Base-by-base conservation (phyloP, 30 jellyfish, hydroid and myxozoan genomes). In the Rhopilema esculentum region DNA sequence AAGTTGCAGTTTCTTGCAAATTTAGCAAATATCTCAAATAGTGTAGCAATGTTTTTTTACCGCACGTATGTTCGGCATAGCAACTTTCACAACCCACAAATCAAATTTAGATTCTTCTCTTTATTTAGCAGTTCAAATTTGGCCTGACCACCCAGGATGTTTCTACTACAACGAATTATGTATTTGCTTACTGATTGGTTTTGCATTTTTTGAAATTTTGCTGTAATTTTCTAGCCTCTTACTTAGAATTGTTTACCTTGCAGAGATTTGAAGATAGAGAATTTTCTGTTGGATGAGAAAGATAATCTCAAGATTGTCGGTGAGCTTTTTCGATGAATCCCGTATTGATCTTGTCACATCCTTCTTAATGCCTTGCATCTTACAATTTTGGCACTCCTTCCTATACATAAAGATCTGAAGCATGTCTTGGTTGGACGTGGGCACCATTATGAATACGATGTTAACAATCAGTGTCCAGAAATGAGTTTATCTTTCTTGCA, bases 241-340 rank as follows among this genome's bases (percentile, higher is more conserved):
- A 12, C 57, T 12, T 40, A 12, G 12, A 40, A 40, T 40, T 40
- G 57, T 40, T 72, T 85, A 16, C 21, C 26, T 65, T 85, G 32
- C 69, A 94, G 98, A 48, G 98, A 94, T 85, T 75, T 94, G 88
- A 94, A 94, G 69, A 94, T 94, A 40, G 98, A 88, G 86, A 94
- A 94, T 61, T 94, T 94, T 73, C 89, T 94, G 16, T 88, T 94
- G 67, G 93, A 82, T 75, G 94, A 89, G 74, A 79, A 94, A 27
- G 97, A 85, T 74, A 91, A 88, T 66, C 92, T 94, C 48, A 94
- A 94, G 72, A 89, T 94, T 16, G 89, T 88, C 30, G 98, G 98
- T 94, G 65, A 74, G 91, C 20, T 27, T 83, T 75, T 28, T 66
- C 71, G 72, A 48, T 29, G 16, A 21, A 8, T 49, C 72, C 51